Percentiles rank a stretch among this genome's conserved stretches.
Evolutionary conservation across 1,140 invertebrate species (phyloP).

Genomic region (Branchinecta lindahli): DNA sequence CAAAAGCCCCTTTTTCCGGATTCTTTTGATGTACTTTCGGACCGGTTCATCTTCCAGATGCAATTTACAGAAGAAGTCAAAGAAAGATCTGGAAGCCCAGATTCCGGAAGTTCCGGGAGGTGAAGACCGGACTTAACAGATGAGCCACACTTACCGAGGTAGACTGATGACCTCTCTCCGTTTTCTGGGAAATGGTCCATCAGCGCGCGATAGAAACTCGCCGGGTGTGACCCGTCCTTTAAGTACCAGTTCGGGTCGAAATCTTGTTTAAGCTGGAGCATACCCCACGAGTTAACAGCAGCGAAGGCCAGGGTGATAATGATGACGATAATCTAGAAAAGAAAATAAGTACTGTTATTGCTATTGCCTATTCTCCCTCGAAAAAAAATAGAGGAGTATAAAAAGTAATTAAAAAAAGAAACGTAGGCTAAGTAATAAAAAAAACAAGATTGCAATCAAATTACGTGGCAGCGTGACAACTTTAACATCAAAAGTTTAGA

Average conservation of each 20-base stretch:
- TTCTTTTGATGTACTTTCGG: too few species aligned
- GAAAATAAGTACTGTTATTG: slow-evolving; percentile 7
- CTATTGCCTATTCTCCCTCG: neutral
- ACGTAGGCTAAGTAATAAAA: neutral
- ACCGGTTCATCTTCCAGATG: too few species aligned
- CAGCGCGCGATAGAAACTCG: slow-evolving; percentile 31
- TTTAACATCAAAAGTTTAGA: too few species aligned
- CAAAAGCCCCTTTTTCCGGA: too few species aligned
- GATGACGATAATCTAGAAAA: slow-evolving; percentile 32
- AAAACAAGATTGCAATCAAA: too few species aligned
- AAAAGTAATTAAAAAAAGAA: neutral
- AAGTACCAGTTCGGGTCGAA: slow-evolving; percentile 42
- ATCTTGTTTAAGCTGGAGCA: slow-evolving; percentile 37
- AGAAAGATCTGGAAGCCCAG: too few species aligned
- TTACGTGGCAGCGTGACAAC: too few species aligned
- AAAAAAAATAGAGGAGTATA: neutral
- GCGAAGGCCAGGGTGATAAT: slow-evolving; percentile 29
- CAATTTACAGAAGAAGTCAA: too few species aligned
- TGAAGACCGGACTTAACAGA: too few species aligned
- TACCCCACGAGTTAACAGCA: slow-evolving; percentile 32
- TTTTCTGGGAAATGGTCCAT: slow-evolving; percentile 36
- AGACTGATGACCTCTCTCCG: slow-evolving; percentile 36
- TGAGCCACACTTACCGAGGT: slow-evolving; percentile 29
- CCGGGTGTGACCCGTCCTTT: slow-evolving; percentile 36
- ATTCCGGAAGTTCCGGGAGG: too few species aligned